Base-by-base conservation (phyloP, 2,113 vertebrate genomes). In the Ailurus styani region DNA sequence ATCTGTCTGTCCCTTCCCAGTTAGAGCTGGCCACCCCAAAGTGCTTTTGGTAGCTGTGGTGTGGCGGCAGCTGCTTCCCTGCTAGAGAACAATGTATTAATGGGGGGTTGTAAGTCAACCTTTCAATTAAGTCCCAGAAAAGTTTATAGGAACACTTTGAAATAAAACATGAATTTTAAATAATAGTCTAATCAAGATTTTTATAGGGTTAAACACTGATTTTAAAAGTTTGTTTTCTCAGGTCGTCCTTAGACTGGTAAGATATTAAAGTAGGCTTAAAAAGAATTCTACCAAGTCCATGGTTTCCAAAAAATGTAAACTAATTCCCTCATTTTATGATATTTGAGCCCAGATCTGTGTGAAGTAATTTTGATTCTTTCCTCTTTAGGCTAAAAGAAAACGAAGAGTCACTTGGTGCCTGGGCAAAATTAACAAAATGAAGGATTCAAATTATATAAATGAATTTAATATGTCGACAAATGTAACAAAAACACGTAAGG, bases 391-490 rank as follows among this genome's bases (percentile, higher is more conserved):
- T 75, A 99, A 99, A 81, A 99, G 93, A 97, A 99, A 99, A 97
- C 98, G 99, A 96, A 99, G 99, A 97, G 99, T 99, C 62, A 99
- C 99, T 0, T 99, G 99, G 99, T 99, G 99, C 50, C 97, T 98
- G 85, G 99, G 99, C 68, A 99, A 99, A 98, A 98, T 99, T 97
- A 98, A 93, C 60, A 98, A 98, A 96, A 93, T 54, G 10, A 98
- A 97, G 13, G 97, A 94, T 0, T 70, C 96, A 27, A 97, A 54
- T 90, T 98, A 97, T 64, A 55, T 97, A 72, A 97, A 98, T 92
- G 98, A 97, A 40, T 98, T 98, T 23, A 97, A 92, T 95, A 90
- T 96, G n/a, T 14, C 88, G 45, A 14, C 4, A 3, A 77, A 45
- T 0, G 6, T 81, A 89, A 97, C 82, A 64, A 99, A 98, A 91